Base-by-base conservation (phyloP, 2,888 invertebrate genomes). In the Mechanitis mazaeus region DNA sequence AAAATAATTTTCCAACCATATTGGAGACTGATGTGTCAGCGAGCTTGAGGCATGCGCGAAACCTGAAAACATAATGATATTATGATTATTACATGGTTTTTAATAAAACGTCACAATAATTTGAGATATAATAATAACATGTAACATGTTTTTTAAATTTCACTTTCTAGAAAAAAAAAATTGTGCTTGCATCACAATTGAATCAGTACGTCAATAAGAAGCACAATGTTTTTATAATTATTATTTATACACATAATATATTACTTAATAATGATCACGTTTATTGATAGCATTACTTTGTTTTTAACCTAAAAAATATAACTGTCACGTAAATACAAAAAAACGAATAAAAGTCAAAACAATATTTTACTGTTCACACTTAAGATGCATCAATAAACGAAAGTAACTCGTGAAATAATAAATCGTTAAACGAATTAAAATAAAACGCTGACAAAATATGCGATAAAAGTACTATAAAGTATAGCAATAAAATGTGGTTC, bases 1-100 rank as follows among this genome's bases (percentile, higher is more conserved):
- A 98, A 91, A 97, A 98, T 45, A 98, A 91, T 75, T 95, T 96
- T 3, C 97, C 97, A 60, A 97, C 96, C 85, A 97, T 92, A 78
- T 96, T 96, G 7, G 98, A 95, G 9, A 97, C 95, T 5, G 95
- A 94, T 0, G 96, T 96, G 71, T 94, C 93, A 0, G 96, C 95
- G 85, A 96, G 93, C 82, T 97, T 97, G 69, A 98, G 90, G 78
- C 98, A 98, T 28, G 97, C 94, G 65, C 97, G 94, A 84, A 98
- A 98, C 76, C 98, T 98, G 91, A 66, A 92, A 28, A 46, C 9
- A 4, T 9, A 47, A 50, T 50, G 2, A 42, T 3, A 50, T 11
- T 31, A 31, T 31, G 31, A 28, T 42, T 42, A 42, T 42, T 9
- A 42, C 42, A 42, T 35, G 35, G 3, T 35, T 42, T 42, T 42